Percentiles rank a stretch among this genome's conserved stretches.
Conservation (phyloP, 2,113 vertebrate species). For the Lagopus muta region DNA sequence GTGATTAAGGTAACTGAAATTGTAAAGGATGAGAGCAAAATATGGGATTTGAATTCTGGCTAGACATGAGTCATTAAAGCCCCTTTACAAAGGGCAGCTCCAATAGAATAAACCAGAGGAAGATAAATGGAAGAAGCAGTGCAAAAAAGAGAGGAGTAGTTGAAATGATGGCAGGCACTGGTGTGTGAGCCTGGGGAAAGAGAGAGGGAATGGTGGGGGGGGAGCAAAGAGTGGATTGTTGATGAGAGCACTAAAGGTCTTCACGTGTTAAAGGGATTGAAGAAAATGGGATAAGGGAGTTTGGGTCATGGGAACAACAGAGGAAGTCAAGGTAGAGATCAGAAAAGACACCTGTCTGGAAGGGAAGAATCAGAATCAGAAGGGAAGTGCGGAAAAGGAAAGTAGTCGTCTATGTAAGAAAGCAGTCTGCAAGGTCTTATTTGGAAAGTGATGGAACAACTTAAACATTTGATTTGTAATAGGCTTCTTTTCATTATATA, state of each 20-base stretch:
- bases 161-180: background rate
- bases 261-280: background rate
- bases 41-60: background rate
- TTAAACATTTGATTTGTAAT: background rate
- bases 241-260: background rate
- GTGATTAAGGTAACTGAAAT: conserved; percentile 10
- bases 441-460: background rate
- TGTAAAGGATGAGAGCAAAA: background rate
- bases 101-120: background rate
- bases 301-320: background rate
- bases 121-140: background rate
- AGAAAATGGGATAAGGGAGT: background rate
- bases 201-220: background rate
- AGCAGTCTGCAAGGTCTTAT: background rate
- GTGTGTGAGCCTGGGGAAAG: background rate
- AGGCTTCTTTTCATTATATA: background rate
- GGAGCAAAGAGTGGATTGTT: background rate
- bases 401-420: background rate
- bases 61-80: background rate
- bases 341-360: background rate
- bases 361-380: background rate
- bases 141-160: background rate
- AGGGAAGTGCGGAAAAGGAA: background rate
- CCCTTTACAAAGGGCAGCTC: background rate
- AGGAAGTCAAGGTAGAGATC: background rate